phyloP scores from a whole-genome alignment of 2,113 vertebrate genomes.

The Ceyx melanurus region DNA sequence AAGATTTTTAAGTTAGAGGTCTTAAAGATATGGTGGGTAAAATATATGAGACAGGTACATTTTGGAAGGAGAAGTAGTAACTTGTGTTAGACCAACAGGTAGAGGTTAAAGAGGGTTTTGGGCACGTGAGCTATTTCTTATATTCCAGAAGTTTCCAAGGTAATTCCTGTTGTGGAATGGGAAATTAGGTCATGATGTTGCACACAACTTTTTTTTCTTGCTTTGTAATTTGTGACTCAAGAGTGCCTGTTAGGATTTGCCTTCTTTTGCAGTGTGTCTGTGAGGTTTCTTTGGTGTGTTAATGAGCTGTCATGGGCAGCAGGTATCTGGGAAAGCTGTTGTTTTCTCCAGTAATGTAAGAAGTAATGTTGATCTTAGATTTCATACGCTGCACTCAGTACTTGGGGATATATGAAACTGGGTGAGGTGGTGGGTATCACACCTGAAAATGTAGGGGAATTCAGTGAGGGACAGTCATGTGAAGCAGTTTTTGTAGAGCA shows the following conservation, averaged over 20 bases:
- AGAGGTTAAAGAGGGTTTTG: neutral
- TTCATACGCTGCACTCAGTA: neutral
- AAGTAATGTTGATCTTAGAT: neutral
- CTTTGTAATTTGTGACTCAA: neutral
- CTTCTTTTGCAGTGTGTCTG: neutral
- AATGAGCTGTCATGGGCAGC: neutral
- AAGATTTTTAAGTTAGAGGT: neutral
- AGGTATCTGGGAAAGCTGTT: neutral
- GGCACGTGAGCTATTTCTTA: neutral
- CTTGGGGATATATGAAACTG: neutral
- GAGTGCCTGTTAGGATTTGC: neutral
- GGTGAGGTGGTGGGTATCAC: neutral
- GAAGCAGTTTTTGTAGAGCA: neutral
- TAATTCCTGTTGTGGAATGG: neutral
- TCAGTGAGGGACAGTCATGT: accelerated
- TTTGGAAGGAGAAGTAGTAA: neutral
- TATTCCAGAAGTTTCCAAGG: neutral
- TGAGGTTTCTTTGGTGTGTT: neutral
- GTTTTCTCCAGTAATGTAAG: neutral
- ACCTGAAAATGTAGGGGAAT: neutral
- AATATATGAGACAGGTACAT: accelerated
- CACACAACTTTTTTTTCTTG: neutral
- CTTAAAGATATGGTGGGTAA: neutral
- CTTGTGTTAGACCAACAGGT: neutral
- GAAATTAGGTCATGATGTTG: neutral